Base-by-base conservation (phyloP, 2,797 vertebrate species). In the Odontamblyopus lacepedii region DNA sequence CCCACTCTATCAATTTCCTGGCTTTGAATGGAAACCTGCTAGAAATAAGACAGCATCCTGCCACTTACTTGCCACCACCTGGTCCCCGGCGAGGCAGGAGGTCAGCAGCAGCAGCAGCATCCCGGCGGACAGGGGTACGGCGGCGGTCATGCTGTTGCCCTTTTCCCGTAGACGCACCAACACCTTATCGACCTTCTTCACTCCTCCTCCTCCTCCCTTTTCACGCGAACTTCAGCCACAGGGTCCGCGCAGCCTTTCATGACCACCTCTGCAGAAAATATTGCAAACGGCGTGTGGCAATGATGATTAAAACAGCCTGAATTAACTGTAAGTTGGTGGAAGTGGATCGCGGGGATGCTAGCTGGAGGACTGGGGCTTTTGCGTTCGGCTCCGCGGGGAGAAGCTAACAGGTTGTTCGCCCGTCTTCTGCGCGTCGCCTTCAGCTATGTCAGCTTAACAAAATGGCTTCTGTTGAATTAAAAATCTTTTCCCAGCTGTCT, bases 401-500 rank as follows among this genome's bases (percentile, higher is more conserved):
- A 66, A 41, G 85, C 88, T 62, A 91, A 91, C 90, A 90, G 86
- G 90, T 90, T 76, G 86, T 82, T 79, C 64, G n/a, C n/a, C 3
- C 62, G 26, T 27, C 0, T 29, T 68, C 55, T 15, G 6, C 44
- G 30, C 75, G 15, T 66, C 30, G 60, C 55, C 71, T 73, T 56
- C 75, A 2, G 38, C 55, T 72, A 35, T 53, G 71, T 32, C 9
- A 3, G 50, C 5, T 60, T 57, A 70, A 3, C 59, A 9, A 29
- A 9, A 50, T 53, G 27, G 82, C 78, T 76, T 76, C 74, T 76
- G 11, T 67, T 15, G 12, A 63, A 23, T 63, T 38, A 38, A 62
- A 35, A 19, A 35, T n/a, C 18, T 19, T 23, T 41, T 44, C 62
- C 35, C 62, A 15, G 35, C 18, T 63, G 62, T 44, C 16, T 41